phyloP scores from a whole-genome alignment of 1,140 invertebrate genomes.

The Diuraphis noxia region DNA sequence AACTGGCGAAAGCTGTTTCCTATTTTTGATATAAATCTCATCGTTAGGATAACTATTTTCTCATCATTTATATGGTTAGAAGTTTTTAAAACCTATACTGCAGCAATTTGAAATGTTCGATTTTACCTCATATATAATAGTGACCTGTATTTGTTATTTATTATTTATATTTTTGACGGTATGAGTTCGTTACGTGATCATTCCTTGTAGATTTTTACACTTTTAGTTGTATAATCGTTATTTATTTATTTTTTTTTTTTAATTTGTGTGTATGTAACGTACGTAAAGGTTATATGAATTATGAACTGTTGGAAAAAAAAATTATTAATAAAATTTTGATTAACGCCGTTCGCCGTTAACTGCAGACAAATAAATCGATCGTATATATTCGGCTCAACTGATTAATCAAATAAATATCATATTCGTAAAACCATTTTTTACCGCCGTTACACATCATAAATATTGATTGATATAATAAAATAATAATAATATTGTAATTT shows the following conservation, averaged over 20 bases:
- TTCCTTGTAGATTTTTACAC: too few species aligned
- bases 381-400: not conserved
- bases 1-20: not conserved
- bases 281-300: not conserved
- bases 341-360: not conserved
- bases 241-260: too few species aligned
- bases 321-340: not conserved
- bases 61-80: not conserved
- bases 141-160: not conserved
- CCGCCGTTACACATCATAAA: not conserved
- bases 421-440: not conserved
- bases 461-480: not conserved
- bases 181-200: not conserved
- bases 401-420: not conserved
- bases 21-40: not conserved
- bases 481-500: not conserved
- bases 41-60: not conserved
- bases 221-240: slow-evolving; percentile 1
- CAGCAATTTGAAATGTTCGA: not conserved
- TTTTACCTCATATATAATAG: not conserved
- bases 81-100: not conserved
- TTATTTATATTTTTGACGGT: not conserved
- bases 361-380: not conserved
- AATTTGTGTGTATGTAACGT: not conserved
- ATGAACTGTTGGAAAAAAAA: not conserved